phyloP scores from a whole-genome alignment of 1,140 invertebrate species.

The Planococcus citri region DNA sequence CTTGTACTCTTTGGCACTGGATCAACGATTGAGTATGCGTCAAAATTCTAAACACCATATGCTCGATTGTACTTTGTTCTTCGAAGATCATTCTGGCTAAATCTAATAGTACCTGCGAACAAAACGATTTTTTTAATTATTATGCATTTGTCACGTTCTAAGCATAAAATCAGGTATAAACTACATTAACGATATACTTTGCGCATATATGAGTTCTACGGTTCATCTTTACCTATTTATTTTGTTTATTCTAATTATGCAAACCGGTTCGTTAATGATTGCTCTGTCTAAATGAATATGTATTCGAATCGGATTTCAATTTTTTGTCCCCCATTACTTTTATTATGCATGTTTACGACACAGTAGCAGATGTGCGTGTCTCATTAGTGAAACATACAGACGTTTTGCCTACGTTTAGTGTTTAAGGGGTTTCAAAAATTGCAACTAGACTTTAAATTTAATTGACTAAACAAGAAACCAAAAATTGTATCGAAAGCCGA shows the following conservation, averaged over 20 bases:
- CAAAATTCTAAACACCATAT: conserved; percentile 85
- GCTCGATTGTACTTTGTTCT: conserved; percentile 91
- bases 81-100: conserved; percentile 92
- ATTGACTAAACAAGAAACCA: too few relatives aligned
- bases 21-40: conserved; percentile 88
- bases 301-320: not conserved
- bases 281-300: not conserved
- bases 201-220: not conserved
- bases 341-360: too few relatives aligned
- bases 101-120: conserved; percentile 66
- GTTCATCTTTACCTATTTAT: not conserved
- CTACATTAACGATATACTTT: too few relatives aligned
- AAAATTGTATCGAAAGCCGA: too few relatives aligned
- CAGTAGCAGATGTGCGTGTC: too few relatives aligned
- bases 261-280: not conserved
- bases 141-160: not conserved
- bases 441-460: too few relatives aligned
- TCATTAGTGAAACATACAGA: too few relatives aligned
- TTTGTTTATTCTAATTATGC: not conserved
- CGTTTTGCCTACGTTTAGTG: too few relatives aligned
- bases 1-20: conserved; percentile 84
- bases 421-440: too few relatives aligned
- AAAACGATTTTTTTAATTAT: conserved; percentile 22
- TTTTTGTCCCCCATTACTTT: too few relatives aligned
- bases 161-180: not conserved